These are phyloP conservation scores for Serinus canaria DNA, from an alignment of 2,113 vertebrate genomes.

Conservation along the genomic window DNA sequence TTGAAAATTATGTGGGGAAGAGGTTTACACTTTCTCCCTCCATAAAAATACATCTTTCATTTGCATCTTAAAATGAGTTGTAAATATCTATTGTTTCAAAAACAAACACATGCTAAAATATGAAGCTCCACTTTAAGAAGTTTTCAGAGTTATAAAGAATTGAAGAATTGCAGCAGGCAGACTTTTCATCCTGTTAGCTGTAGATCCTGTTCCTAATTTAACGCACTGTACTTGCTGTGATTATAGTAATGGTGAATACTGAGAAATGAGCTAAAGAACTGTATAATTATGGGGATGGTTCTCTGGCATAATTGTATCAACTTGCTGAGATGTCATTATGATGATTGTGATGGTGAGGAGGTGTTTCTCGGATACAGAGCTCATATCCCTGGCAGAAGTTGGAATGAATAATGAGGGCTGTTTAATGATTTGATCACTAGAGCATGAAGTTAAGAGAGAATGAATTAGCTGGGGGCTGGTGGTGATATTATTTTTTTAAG, in stretches of 20 bases:
- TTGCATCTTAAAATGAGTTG: neutral
- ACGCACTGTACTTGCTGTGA: slow-evolving; percentile 61
- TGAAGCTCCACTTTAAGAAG: slow-evolving; percentile 13
- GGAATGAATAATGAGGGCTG: slow-evolving; percentile 69
- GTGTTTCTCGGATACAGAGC: slow-evolving; percentile 59
- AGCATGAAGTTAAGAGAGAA: slow-evolving; percentile 49
- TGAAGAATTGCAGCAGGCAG: slow-evolving; percentile 55
- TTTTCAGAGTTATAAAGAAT: slow-evolving; percentile 36
- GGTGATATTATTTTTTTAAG: neutral
- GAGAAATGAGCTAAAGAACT: slow-evolving; percentile 58
- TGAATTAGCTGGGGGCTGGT: slow-evolving; percentile 30
- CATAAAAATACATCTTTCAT: neutral
- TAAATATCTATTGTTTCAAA: slow-evolving; percentile 33
- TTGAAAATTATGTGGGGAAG: neutral
- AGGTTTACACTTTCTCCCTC: neutral
- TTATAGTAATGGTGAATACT: slow-evolving; percentile 67
- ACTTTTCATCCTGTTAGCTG: slow-evolving; percentile 51
- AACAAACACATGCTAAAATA: slow-evolving; percentile 15
- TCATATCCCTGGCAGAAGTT: slow-evolving; percentile 61
- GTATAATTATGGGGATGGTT: slow-evolving; percentile 57
- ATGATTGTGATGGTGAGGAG: slow-evolving; percentile 52
- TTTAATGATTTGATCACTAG: slow-evolving; percentile 69
- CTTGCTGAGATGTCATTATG: slow-evolving; percentile 54
- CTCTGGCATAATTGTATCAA: slow-evolving; percentile 66
- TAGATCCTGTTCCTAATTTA: slow-evolving; percentile 74